A percentile compares a stretch with the other conserved stretches of the same genome.
Evolutionary conservation across 2,888 invertebrate species (phyloP).

Genomic region (Sylvicola fuscatus): DNA sequence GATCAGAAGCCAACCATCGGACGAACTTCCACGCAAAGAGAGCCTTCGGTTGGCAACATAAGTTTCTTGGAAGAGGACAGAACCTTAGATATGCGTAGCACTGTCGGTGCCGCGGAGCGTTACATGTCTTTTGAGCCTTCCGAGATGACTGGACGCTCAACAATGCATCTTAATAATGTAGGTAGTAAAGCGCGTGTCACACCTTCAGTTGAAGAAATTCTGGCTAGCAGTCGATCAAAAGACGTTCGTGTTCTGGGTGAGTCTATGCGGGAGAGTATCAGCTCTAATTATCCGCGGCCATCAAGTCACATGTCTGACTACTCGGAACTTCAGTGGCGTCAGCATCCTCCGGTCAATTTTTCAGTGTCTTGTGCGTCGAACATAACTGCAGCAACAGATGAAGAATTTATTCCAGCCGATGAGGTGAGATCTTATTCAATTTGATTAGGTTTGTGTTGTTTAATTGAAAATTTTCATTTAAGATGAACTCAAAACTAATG

Average conservation of each 20-base stretch:
- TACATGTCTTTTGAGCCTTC: constrained; percentile 20
- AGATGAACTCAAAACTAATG: constrained; percentile 18
- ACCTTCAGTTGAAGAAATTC: constrained; percentile 15
- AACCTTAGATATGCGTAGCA: constrained; percentile 14
- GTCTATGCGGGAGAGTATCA: constrained; percentile 5
- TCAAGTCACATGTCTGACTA: constrained; percentile 10
- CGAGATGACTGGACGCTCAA: constrained; percentile 23
- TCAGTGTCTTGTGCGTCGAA: background rate
- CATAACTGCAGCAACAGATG: constrained; percentile 4
- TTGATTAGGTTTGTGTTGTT: background rate
- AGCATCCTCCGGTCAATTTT: background rate
- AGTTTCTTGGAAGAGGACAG: constrained; percentile 20
- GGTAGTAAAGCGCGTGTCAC: background rate
- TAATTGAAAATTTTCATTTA: background rate
- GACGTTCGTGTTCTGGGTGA: constrained; percentile 13
- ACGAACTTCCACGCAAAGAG: no score
- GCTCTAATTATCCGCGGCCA: constrained; percentile 12
- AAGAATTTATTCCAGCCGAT: constrained; percentile 17
- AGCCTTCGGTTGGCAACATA: no score
- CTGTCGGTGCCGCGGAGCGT: constrained; percentile 8
- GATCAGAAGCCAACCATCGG: no score
- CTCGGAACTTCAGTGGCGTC: constrained; percentile 15
- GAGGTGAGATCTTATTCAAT: background rate
- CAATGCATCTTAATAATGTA: constrained; percentile 7
- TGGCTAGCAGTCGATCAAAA: constrained; percentile 18